phyloP scores from a whole-genome alignment of 2,888 invertebrate species.

The Drosophila tripunctata region DNA sequence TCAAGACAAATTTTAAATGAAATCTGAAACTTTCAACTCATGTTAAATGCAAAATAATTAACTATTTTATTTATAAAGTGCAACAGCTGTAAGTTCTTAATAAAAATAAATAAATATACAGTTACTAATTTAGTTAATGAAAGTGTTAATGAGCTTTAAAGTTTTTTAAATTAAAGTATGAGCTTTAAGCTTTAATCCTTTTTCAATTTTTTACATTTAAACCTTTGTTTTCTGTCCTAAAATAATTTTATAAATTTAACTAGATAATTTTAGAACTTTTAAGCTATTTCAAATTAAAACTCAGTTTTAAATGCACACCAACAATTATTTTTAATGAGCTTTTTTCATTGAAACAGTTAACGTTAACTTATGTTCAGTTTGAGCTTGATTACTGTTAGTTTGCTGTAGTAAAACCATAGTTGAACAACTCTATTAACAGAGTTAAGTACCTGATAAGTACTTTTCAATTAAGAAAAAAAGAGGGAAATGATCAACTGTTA shows the following conservation, averaged over 20 bases:
- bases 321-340: background rate
- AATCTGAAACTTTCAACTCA: background rate
- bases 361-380: too few species aligned
- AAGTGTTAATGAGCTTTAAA: too few species aligned
- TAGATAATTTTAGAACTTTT: background rate
- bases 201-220: background rate
- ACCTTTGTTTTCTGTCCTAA: background rate
- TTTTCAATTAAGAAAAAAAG: background rate
- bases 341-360: background rate
- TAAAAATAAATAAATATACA: too few species aligned
- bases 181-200: too few species aligned
- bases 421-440: constrained; percentile 11
- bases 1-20: background rate
- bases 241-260: background rate
- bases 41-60: too few species aligned
- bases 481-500: constrained; percentile 10
- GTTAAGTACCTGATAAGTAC: background rate
- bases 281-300: background rate
- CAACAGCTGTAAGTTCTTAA: too few species aligned
- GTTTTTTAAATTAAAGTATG: background rate
- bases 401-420: background rate
- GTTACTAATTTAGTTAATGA: too few species aligned
- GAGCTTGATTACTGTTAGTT: background rate
- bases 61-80: too few species aligned
- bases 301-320: background rate